Base-by-base conservation (phyloP, 2,113 vertebrate genomes). In the Mormoops blainvillei region DNA sequence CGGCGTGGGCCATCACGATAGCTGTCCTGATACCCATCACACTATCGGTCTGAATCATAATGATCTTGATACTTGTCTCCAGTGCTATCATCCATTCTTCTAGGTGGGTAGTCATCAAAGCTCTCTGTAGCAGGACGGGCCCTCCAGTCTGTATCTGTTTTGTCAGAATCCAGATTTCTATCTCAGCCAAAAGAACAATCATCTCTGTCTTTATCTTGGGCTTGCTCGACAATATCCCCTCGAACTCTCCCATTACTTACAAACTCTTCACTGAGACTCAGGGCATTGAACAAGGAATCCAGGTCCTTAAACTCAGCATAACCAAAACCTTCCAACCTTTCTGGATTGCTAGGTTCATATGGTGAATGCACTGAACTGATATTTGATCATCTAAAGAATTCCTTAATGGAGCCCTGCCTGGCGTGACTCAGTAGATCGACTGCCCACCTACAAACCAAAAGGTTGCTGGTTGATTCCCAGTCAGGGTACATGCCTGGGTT, bases 251-350 rank as follows among this genome's bases (percentile, higher is more conserved):
- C 28, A 26, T 24, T 31, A 31, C 58, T 31, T 61, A 61, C 26
- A 61, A 61, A 61, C 99, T 99, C 99, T 98, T 99, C 99, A 31
- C 99, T 99, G 95, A 99, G 99, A 97, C 98, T 99, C 76, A 99
- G 98, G 1, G 99, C 99, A 61, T 98, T 98, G 90, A 99, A 98
- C 54, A 99, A 98, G 58, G 99, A 99, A 6, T 99, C 99, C 16
- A 99, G 98, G 74, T 99, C 99, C 45, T 99, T 99, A 89, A 99
- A 99, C 91, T 99, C 99, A 0, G 99, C 99, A 0, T 99, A 99
- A 36, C 99, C 99, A 80, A 99, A 99, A 14, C 99, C 99, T 98
- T 99, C 99, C 98, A 99, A 99, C 89, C 99, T 98, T 97, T 99
- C 99, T 0, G 99, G 99, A 97, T 99, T 99, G 98, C 97, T 99